These are phyloP conservation scores for Limosa lapponica DNA, from an alignment of 2,797 vertebrate genomes.

Conservation along the genomic window DNA sequence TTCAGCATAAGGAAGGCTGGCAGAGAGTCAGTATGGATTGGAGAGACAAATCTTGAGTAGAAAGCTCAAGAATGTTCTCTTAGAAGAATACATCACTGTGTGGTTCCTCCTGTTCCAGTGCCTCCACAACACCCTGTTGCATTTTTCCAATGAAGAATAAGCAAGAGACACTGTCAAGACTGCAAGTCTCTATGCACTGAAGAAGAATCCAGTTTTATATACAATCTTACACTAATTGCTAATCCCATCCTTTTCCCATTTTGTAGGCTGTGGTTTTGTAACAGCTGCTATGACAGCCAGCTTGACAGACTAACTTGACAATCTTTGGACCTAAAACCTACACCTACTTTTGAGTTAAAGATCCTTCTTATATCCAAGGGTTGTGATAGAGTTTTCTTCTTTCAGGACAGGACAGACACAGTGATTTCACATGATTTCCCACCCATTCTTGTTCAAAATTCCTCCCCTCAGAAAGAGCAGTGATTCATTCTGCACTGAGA, in stretches of 20 bases:
- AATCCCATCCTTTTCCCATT: not conserved
- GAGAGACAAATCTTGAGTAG: not conserved
- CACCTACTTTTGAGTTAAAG: not conserved
- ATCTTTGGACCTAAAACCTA: not conserved
- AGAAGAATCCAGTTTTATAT: not conserved
- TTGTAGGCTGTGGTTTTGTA: not conserved
- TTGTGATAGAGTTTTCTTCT: not conserved
- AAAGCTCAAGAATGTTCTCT: not conserved
- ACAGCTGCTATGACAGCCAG: not conserved
- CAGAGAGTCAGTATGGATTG: not conserved
- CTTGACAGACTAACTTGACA: not conserved
- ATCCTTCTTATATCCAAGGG: not conserved
- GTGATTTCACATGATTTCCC: not conserved
- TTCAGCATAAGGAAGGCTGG: not conserved
- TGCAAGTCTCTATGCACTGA: not conserved
- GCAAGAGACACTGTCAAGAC: not conserved
- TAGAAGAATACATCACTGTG: fast-evolving
- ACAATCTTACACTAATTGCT: fast-evolving
- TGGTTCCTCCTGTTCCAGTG: not conserved
- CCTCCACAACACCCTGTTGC: not conserved
- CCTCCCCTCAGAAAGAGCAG: not conserved
- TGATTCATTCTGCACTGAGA: not conserved
- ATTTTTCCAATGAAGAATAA: not conserved
- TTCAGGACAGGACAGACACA: not conserved
- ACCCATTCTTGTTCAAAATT: not conserved